phyloP scores from a whole-genome alignment of 2,888 invertebrate species.

The Dryomyza anilis region DNA sequence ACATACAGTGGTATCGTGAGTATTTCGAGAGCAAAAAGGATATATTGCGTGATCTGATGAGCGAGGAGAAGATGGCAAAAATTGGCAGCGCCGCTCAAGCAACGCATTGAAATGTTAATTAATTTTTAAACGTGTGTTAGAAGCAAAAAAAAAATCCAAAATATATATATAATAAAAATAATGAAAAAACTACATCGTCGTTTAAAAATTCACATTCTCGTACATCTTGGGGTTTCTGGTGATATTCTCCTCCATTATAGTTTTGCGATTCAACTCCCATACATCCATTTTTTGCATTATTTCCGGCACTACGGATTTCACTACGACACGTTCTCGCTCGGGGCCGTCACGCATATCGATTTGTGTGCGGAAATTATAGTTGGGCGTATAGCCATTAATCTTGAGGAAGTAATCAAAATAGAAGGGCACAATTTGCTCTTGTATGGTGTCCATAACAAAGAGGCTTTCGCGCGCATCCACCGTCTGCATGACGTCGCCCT shows the following conservation, averaged over 20 bases:
- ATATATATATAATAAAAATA: background rate
- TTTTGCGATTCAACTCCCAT: slow-evolving; percentile 48
- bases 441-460: slow-evolving; percentile 45
- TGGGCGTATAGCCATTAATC: slow-evolving; percentile 56
- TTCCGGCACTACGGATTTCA: slow-evolving; percentile 40
- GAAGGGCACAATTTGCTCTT: slow-evolving; percentile 57
- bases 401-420: slow-evolving; percentile 59
- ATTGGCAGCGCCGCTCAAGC: background rate
- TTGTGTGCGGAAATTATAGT: slow-evolving; percentile 57
- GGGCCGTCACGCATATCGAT: slow-evolving; percentile 54
- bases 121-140: background rate
- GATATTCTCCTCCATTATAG: slow-evolving; percentile 57
- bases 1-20: slow-evolving; percentile 89
- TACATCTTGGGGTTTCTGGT: slow-evolving; percentile 55
- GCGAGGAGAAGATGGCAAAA: slow-evolving; percentile 37
- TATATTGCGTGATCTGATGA: slow-evolving; percentile 64
- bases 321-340: slow-evolving; percentile 46
- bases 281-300: slow-evolving; percentile 42
- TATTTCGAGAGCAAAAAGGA: slow-evolving; percentile 85
- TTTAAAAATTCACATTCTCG: slow-evolving; percentile 47
- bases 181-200: slow-evolving; percentile 10
- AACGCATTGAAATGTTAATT: background rate
- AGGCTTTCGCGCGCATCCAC: slow-evolving; percentile 44
- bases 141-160: background rate
- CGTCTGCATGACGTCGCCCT: slow-evolving; percentile 37